Percentiles rank a stretch among this genome's conserved stretches.
These are phyloP conservation scores for Zaprionus bogoriensis DNA, from an alignment of 2,888 invertebrate genomes.

Conservation along the genomic window DNA sequence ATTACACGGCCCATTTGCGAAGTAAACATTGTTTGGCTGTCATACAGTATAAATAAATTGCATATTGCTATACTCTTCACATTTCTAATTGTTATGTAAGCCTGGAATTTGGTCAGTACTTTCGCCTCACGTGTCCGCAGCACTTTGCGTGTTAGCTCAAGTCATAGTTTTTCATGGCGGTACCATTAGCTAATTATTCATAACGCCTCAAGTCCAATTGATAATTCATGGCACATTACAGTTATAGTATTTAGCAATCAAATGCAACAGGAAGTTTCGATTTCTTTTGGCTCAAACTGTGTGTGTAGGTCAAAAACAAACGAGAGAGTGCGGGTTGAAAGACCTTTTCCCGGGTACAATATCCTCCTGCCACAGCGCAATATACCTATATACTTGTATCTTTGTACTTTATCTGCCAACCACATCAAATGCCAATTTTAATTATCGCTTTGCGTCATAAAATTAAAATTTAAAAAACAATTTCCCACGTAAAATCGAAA, in stretches of 20 bases:
- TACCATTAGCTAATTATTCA: slow-evolving; percentile 49
- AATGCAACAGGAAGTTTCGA: slow-evolving; percentile 61
- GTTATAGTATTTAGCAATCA: slow-evolving; percentile 2
- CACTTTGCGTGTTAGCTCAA: slow-evolving; percentile 45
- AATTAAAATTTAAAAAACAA: not conserved
- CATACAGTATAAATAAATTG: too few species aligned
- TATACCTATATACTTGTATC: not conserved
- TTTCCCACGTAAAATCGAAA: too few species aligned
- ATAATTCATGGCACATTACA: slow-evolving; percentile 49
- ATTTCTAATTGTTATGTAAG: slow-evolving; percentile 42
- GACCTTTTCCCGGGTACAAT: slow-evolving; percentile 17
- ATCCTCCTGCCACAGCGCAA: not conserved
- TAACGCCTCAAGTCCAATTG: slow-evolving; percentile 39
- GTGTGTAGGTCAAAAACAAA: slow-evolving; percentile 8
- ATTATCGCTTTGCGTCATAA: not conserved
- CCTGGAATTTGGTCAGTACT: slow-evolving; percentile 32
- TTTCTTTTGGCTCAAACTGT: slow-evolving; percentile 47
- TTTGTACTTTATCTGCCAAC: not conserved
- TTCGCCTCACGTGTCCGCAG: slow-evolving; percentile 36
- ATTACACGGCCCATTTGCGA: slow-evolving; percentile 26
- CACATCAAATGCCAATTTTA: not conserved
- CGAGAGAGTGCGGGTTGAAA: slow-evolving; percentile 35
- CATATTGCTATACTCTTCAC: not conserved
- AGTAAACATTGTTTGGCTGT: slow-evolving; percentile 19
- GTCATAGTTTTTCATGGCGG: too few species aligned